These are phyloP conservation scores for Alauda arvensis DNA, from an alignment of 2,797 vertebrate genomes.

Conservation along the genomic window DNA sequence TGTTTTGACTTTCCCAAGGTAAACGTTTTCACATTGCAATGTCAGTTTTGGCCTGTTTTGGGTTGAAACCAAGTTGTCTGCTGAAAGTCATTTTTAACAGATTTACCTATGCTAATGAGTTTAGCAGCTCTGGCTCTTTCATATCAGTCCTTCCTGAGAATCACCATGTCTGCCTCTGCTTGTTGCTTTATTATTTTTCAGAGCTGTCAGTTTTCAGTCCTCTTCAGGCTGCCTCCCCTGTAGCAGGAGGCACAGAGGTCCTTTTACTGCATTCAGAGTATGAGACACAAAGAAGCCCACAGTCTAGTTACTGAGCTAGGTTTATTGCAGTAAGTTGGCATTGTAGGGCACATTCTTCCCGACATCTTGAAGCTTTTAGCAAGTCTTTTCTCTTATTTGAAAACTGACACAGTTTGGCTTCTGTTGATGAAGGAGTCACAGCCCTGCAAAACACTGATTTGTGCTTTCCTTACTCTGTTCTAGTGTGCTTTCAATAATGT, in stretches of 20 bases:
- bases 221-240: neutral
- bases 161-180: neutral
- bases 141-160: neutral
- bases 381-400: constrained; percentile 53
- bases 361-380: constrained; percentile 66
- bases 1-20: neutral
- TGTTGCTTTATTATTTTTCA: neutral
- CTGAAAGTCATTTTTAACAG: neutral
- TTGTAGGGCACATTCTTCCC: constrained; percentile 60
- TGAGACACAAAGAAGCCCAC: constrained; percentile 44
- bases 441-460: constrained; percentile 41
- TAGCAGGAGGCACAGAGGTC: constrained; percentile 35
- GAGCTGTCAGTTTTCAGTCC: constrained; percentile 16
- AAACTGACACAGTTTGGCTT: constrained; percentile 48
- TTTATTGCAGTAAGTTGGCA: constrained; percentile 56
- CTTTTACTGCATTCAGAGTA: constrained; percentile 52
- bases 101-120: neutral
- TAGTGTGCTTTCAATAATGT: constrained; percentile 35
- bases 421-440: constrained; percentile 54
- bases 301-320: constrained; percentile 47
- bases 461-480: constrained; percentile 40
- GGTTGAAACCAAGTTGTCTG: neutral
- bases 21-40: neutral
- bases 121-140: neutral
- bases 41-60: neutral